Conservation (phyloP, 2,888 invertebrate genomes). For the Matsumyia berberina region DNA sequence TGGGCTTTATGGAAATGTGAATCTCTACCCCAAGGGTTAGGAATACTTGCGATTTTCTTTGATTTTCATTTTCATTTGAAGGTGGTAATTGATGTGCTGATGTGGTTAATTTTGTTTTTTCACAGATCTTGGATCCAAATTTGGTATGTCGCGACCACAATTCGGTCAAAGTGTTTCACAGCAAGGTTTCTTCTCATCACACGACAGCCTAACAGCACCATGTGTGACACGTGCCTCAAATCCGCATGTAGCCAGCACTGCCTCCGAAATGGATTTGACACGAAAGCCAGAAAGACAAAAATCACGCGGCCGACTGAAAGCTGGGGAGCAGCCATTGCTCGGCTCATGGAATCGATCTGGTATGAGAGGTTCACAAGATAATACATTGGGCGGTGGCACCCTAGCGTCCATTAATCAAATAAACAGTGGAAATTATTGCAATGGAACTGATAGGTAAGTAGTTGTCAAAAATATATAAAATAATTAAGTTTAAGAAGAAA, state of each 20-base stretch:
- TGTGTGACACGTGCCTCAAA: slow-evolving; percentile 87
- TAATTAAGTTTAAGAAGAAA: too few species aligned
- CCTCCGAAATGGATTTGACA: slow-evolving; percentile 90
- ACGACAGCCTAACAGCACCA: slow-evolving; percentile 90
- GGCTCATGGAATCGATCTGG: slow-evolving; percentile 88
- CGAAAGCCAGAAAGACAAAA: slow-evolving; percentile 87
- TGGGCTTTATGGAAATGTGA: neutral
- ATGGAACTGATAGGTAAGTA: slow-evolving; percentile 88
- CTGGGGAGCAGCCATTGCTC: slow-evolving; percentile 90
- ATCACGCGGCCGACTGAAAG: slow-evolving; percentile 88
- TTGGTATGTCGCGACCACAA: slow-evolving; percentile 88
- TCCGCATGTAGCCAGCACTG: slow-evolving; percentile 86
- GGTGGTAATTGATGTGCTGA: slow-evolving; percentile 10
- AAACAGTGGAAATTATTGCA: slow-evolving; percentile 87
- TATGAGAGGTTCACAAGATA: slow-evolving; percentile 85
- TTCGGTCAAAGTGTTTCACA: slow-evolving; percentile 85
- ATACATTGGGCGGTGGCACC: slow-evolving; percentile 85
- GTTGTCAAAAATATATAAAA: neutral
- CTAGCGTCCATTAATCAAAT: slow-evolving; percentile 87
- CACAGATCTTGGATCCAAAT: slow-evolving; percentile 91
- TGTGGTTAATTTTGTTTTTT: slow-evolving; percentile 74
- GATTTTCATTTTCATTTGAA: neutral
- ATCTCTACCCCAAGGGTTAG: neutral
- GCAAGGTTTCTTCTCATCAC: slow-evolving; percentile 89
- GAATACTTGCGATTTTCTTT: neutral